Percentiles rank a stretch among this genome's conserved stretches.
Evolutionary conservation across 2,113 vertebrate genomes (phyloP).

Genomic region (Xerus inauris): DNA sequence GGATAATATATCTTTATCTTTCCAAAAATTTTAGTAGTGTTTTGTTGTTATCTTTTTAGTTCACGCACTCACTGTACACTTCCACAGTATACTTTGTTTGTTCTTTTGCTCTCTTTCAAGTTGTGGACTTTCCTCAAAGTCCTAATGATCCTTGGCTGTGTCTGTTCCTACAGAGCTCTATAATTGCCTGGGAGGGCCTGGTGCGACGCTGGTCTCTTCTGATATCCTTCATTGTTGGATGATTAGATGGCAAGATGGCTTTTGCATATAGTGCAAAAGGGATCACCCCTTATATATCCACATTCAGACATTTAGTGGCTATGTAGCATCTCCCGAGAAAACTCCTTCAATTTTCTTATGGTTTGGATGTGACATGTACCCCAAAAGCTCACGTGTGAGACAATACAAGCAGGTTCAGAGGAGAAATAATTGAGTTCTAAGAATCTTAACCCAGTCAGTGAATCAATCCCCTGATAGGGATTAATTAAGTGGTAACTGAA

Average conservation of each 20-base stretch:
- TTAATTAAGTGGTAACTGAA: too few species aligned
- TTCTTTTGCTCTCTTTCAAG: not conserved
- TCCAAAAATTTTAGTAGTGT: not conserved
- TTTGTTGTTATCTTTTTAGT: not conserved
- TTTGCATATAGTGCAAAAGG: not conserved
- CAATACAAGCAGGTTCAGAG: too few species aligned
- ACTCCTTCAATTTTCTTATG: not conserved
- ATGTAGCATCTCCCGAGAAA: not conserved
- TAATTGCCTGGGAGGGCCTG: not conserved
- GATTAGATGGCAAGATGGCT: not conserved
- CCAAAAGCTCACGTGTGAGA: too few species aligned
- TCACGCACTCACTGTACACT: not conserved
- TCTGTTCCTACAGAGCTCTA: not conserved
- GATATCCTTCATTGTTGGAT: not conserved
- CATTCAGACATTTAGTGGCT: not conserved
- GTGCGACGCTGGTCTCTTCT: not conserved
- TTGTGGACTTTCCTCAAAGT: not conserved
- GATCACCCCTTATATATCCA: not conserved
- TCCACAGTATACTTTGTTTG: not conserved
- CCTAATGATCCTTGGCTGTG: not conserved
- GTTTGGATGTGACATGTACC: too few species aligned
- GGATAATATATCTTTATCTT: not conserved
- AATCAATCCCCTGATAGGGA: too few species aligned
- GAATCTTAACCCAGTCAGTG: too few species aligned
- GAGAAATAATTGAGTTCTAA: too few species aligned